Conservation (phyloP, 92 coral and sea anemone species). For the Actinernus sp. region DNA sequence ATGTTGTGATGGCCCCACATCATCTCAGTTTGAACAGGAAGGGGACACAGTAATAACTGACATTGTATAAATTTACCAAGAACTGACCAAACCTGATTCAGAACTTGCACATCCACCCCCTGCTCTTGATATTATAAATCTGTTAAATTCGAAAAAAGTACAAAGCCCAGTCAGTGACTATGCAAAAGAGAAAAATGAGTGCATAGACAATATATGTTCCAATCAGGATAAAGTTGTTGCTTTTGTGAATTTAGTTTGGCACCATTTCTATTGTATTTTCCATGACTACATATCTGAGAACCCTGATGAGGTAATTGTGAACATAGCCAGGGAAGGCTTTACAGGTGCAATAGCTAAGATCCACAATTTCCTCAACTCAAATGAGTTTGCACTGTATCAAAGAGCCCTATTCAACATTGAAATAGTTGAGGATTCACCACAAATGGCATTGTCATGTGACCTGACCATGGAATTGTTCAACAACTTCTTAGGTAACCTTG, state of each 20-base stretch:
- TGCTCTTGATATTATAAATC: not conserved
- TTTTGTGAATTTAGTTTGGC: not conserved
- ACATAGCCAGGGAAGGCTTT: not conserved
- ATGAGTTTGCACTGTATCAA: too few relatives aligned
- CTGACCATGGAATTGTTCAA: not conserved
- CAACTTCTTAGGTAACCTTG: not conserved
- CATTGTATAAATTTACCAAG: constrained; percentile 9
- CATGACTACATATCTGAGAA: not conserved
- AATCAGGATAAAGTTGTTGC: not conserved
- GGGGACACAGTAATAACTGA: not conserved
- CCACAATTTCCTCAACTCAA: not conserved
- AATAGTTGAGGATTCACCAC: not conserved
- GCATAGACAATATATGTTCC: not conserved
- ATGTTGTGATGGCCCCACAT: constrained; percentile 3
- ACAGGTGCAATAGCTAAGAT: not conserved
- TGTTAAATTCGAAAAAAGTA: constrained; percentile 9
- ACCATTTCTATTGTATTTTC: not conserved
- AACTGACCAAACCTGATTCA: constrained; percentile 12
- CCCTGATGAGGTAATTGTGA: not conserved
- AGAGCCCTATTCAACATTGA: too few relatives aligned
- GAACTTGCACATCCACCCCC: constrained; percentile 12
- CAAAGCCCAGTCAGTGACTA: not conserved
- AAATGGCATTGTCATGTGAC: not conserved
- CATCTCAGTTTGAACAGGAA: constrained; percentile 4
- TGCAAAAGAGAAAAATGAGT: not conserved